A percentile compares a stretch with the other conserved stretches of the same genome.
These are phyloP conservation scores for Hydrozoanthus gracilis DNA, from an alignment of 92 coral and sea anemone genomes.

Conservation along the genomic window DNA sequence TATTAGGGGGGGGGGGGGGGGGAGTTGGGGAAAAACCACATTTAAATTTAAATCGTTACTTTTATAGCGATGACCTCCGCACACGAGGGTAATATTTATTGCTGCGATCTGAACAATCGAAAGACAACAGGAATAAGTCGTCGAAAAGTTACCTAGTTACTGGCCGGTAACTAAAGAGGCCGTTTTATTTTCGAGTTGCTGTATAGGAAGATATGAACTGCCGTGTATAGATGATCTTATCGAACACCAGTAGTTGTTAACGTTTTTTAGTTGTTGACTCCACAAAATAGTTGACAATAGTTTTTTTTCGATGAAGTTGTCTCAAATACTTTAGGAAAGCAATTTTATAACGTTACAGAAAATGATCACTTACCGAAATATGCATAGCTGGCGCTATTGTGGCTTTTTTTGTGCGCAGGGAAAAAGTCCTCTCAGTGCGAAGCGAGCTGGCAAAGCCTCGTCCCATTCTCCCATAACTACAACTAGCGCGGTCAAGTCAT, in stretches of 20 bases:
- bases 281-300: not conserved
- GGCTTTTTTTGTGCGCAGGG: too few species aligned
- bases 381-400: not conserved
- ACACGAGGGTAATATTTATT: not conserved
- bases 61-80: not conserved
- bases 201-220: not conserved
- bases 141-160: not conserved
- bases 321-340: not conserved
- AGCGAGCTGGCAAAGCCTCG: not conserved
- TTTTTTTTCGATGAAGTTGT: not conserved
- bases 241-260: slow-evolving; percentile 4
- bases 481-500: too few species aligned
- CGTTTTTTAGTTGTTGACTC: not conserved
- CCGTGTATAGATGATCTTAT: not conserved
- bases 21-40: not conserved
- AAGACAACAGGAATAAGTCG: not conserved
- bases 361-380: not conserved
- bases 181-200: not conserved
- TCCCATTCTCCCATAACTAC: not conserved
- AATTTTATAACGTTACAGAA: not conserved
- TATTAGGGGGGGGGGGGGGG: too few species aligned
- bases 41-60: not conserved
- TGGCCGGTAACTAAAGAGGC: not conserved
- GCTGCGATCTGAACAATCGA: not conserved
- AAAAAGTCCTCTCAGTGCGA: too few species aligned